Evolutionary conservation across 1,140 invertebrate species (phyloP).

Genomic region (Bombus waltoni): DNA sequence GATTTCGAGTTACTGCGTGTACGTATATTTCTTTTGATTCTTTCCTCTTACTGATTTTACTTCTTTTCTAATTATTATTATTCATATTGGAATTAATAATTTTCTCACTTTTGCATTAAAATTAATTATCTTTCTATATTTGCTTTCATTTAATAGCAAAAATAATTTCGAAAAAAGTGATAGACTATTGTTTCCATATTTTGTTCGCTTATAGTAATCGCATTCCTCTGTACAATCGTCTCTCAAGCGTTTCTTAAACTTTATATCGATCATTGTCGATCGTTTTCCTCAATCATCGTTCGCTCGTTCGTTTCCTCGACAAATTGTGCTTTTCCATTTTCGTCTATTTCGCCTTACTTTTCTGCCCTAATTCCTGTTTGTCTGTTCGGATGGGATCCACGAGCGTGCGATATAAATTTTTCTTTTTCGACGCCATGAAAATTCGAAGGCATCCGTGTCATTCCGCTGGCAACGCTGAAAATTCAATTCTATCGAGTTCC

Average conservation of each 20-base stretch:
- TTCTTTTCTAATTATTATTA: not conserved
- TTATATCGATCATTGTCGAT: not conserved
- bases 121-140: not conserved
- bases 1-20: not conserved
- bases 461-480: conserved; percentile 8
- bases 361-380: not conserved
- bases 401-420: not conserved
- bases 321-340: not conserved
- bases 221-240: no score
- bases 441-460: not conserved
- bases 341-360: not conserved
- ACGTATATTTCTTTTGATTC: not conserved
- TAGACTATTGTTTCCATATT: not conserved
- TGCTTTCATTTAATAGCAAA: not conserved
- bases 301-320: no score
- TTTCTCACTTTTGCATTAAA: not conserved
- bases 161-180: not conserved
- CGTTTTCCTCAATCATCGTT: not conserved
- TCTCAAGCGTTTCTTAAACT: not conserved
- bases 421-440: conserved; percentile 9
- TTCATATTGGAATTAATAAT: not conserved
- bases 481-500: conserved; percentile 30
- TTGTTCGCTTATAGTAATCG: not conserved
- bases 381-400: not conserved
- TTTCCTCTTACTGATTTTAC: not conserved